Conservation (phyloP, 2,888 invertebrate genomes). For the Drosophila hamatofila region DNA sequence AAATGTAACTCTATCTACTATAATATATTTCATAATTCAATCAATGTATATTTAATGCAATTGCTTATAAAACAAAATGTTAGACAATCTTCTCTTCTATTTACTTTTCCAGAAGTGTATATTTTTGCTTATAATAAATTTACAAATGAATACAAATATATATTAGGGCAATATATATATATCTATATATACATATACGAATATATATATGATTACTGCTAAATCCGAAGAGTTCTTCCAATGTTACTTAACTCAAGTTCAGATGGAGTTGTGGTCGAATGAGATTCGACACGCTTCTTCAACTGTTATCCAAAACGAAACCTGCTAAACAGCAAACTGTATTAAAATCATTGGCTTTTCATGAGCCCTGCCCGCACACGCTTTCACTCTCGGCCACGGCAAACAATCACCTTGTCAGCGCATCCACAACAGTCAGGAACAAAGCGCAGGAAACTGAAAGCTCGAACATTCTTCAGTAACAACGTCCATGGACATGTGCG, state of each 20-base stretch:
- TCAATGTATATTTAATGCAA: too few species aligned
- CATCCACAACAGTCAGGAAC: slow-evolving; percentile 37
- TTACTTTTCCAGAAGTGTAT: too few species aligned
- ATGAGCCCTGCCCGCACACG: slow-evolving; percentile 12
- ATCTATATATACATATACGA: too few species aligned
- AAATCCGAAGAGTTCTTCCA: not conserved
- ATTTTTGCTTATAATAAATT: too few species aligned
- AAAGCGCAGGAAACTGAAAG: slow-evolving; percentile 47
- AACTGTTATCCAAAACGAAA: not conserved
- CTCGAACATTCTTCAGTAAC: slow-evolving; percentile 15
- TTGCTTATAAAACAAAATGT: too few species aligned
- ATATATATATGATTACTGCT: too few species aligned
- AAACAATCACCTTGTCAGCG: slow-evolving; percentile 45
- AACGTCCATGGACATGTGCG: not conserved
- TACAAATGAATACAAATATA: too few species aligned
- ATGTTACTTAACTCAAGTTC: not conserved
- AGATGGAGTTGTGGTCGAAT: not conserved
- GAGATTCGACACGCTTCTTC: not conserved
- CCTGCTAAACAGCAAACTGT: not conserved
- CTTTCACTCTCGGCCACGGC: not conserved
- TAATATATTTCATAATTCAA: too few species aligned
- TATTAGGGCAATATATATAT: too few species aligned
- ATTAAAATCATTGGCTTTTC: slow-evolving; percentile 28
- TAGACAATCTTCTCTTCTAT: too few species aligned
- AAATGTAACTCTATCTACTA: too few species aligned